These are phyloP conservation scores for Glandiceps talaboti DNA, from an alignment of 53 echinoderm and acorn worm species.

Conservation along the genomic window DNA sequence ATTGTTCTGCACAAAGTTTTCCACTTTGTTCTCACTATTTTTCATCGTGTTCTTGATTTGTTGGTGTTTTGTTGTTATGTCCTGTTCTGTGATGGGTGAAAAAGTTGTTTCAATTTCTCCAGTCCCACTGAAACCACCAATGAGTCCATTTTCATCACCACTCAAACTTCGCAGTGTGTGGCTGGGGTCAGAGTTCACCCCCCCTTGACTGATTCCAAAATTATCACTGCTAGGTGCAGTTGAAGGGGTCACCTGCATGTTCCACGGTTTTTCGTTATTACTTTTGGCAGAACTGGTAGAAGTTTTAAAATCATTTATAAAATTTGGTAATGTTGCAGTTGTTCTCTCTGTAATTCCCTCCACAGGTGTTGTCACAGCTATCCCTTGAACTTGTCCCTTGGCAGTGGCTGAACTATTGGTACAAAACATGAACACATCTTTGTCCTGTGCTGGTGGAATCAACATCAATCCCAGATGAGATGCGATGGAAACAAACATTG, in stretches of 20 bases:
- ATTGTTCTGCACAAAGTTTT: background rate
- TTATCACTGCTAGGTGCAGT: background rate
- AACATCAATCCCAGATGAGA: constrained; percentile 55
- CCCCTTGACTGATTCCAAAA: background rate
- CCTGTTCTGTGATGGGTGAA: background rate
- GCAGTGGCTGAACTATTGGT: background rate
- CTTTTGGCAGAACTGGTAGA: too few relatives aligned
- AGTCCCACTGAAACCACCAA: background rate
- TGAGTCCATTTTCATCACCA: constrained; percentile 4
- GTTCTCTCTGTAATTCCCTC: background rate
- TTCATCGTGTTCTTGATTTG: background rate
- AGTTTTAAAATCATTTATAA: too few relatives aligned
- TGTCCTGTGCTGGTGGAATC: constrained; percentile 38
- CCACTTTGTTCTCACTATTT: background rate
- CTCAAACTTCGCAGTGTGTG: background rate
- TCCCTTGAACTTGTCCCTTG: background rate
- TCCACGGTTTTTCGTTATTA: too few relatives aligned
- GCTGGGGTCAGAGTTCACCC: background rate
- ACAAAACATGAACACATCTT: constrained; percentile 21
- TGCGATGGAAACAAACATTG: constrained; percentile 39
- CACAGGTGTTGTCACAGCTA: background rate
- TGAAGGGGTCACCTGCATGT: background rate
- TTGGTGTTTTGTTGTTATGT: background rate
- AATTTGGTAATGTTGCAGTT: background rate
- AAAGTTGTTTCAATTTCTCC: too few relatives aligned